Conservation (phyloP, 2,113 vertebrate species). For the Corythaixoides concolor region DNA sequence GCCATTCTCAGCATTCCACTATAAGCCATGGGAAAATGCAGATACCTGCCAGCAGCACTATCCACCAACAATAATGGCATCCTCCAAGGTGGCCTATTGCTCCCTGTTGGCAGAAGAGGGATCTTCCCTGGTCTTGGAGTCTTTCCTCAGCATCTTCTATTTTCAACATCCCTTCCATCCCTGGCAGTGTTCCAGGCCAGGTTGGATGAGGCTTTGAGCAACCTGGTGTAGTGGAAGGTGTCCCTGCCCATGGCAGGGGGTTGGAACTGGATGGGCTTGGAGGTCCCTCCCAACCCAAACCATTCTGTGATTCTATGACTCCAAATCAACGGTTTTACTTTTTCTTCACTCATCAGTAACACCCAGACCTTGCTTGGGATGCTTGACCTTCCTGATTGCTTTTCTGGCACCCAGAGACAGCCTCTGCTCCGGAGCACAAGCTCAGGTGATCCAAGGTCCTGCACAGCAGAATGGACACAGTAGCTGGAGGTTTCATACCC, state of each 20-base stretch:
- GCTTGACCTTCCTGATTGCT: background rate
- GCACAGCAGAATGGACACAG: accelerated
- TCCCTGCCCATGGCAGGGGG: too few species aligned
- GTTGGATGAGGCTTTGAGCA: too few species aligned
- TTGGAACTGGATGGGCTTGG: too few species aligned
- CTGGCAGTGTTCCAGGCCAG: too few species aligned
- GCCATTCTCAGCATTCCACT: background rate
- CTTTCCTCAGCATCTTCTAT: background rate
- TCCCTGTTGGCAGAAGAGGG: background rate
- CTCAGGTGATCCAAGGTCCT: background rate
- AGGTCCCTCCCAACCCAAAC: too few species aligned
- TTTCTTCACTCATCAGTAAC: background rate
- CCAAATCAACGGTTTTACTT: background rate
- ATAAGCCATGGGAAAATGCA: background rate
- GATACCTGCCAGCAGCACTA: background rate
- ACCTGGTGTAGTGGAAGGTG: too few species aligned
- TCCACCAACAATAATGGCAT: background rate
- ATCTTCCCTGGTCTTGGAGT: background rate
- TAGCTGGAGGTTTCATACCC: background rate
- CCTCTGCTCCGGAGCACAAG: background rate
- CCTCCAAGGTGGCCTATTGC: accelerated
- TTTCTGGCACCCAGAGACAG: background rate
- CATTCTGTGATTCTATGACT: too few species aligned
- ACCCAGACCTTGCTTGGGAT: background rate
- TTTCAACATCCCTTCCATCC: background rate